Evolutionary conservation across 2,113 vertebrate species (phyloP), one percentile per base, ranked within the genome.

Genomic region (Uria aalge): DNA sequence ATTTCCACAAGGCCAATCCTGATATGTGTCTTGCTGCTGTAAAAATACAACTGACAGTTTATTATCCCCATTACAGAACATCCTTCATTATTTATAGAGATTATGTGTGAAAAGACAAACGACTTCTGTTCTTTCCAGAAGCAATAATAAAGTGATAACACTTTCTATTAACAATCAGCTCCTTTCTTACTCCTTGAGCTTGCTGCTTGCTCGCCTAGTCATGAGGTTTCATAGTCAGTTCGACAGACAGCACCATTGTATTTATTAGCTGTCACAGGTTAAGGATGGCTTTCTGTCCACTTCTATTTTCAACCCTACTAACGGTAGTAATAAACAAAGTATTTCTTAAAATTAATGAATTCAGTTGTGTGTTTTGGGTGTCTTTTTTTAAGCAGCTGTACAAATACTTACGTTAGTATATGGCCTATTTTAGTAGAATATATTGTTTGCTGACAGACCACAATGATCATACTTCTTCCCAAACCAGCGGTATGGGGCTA

Each of bases 41-140:
- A 96, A 96, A 98, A 97, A 97, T 84, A 91, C 84, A 98, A 92
- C 89, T 96, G 83, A 83, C 15, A 5, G 88, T 98, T 96, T 97
- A 97, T 98, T 97, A 97, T 94, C 97, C 96, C 94, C 0, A 9
- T 97, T 96, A 93, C 78, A 85, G 62, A 97, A 76, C 92, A 97
- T 97, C 90, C 88, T 96, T 94, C 93, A 97, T 97, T 97, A 94
- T 94, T 97, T 94, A 97, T 93, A 97, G 95, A 96, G 82, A 97
- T 68, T 95, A 87, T 97, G 93, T 83, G 90, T 94, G 92, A 66
- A 97, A 98, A 97, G 95, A 98, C 78, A 94, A 92, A 98, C 73
- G 4, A 78, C 85, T 96, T 85, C 81, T 96, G n/a, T 67, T 96
- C 77, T 81, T 86, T 97, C 88, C 55, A 95, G 88, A 93, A 95